Conservation (phyloP, 2,888 invertebrate species). For the Lapara coniferarum region DNA sequence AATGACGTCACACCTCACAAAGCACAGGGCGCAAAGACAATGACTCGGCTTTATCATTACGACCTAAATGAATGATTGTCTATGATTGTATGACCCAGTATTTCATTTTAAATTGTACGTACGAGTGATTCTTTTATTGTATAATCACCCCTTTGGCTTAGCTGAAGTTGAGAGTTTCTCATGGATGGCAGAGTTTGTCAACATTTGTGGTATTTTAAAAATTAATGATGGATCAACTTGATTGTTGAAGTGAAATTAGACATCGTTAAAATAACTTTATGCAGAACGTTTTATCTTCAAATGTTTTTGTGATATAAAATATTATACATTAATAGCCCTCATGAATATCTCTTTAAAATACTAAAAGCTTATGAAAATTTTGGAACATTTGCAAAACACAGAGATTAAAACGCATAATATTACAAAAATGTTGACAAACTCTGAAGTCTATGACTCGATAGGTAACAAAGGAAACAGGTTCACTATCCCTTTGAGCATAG, state of each 20-base stretch:
- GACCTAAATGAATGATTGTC: conserved; percentile 46
- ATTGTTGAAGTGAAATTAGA: no score
- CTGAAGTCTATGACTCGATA: conserved; percentile 55
- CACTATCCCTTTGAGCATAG: conserved; percentile 59
- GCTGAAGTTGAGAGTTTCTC: conserved; percentile 29
- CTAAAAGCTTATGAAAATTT: no score
- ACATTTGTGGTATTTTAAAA: conserved; percentile 26
- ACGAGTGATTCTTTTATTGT: conserved; percentile 39
- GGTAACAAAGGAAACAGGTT: conserved; percentile 70
- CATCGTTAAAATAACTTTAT: neutral
- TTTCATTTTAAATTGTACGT: conserved; percentile 42
- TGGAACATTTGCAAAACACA: neutral
- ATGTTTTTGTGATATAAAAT: neutral
- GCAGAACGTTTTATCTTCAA: neutral
- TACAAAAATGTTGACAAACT: conserved; percentile 42
- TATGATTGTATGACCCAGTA: conserved; percentile 36
- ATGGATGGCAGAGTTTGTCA: conserved; percentile 35
- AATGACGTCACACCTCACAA: neutral
- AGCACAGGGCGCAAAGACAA: conserved; percentile 10
- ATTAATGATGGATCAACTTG: no score
- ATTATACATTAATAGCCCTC: no score
- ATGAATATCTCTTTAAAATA: no score
- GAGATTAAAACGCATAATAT: neutral
- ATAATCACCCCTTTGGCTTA: conserved; percentile 41
- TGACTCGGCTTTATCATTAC: conserved; percentile 32